Conservation (phyloP, 2,888 invertebrate species). For the Tetragnatha montana region DNA sequence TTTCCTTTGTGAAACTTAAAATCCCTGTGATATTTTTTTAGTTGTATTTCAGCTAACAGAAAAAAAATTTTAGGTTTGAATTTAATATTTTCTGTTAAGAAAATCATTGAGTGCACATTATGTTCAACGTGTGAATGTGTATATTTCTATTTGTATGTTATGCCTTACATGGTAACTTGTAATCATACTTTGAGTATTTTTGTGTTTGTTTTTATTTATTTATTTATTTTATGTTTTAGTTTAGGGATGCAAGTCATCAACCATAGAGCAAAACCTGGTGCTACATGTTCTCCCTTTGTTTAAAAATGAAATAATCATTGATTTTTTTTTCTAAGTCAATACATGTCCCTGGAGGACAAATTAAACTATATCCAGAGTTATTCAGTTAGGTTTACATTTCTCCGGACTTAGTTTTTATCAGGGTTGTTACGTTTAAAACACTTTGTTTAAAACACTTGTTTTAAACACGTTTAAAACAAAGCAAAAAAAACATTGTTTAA, state of each 20-base stretch:
- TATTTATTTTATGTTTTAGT: constrained; percentile 26
- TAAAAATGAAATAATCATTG: not conserved
- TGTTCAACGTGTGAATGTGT: not conserved
- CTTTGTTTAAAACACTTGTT: too few species aligned
- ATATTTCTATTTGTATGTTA: constrained; percentile 3
- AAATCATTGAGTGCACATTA: not conserved
- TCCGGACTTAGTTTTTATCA: not conserved
- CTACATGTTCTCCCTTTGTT: constrained; percentile 12
- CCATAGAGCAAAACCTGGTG: constrained; percentile 19
- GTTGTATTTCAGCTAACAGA: not conserved
- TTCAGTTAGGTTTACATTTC: not conserved
- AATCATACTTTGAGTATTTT: not conserved
- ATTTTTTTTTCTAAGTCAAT: too few species aligned
- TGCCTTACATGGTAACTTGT: not conserved
- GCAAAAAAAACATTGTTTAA: too few species aligned
- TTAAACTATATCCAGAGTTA: too few species aligned
- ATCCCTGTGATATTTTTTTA: not conserved
- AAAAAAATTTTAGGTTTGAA: not conserved
- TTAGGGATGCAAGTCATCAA: not conserved
- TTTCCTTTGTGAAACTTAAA: not conserved
- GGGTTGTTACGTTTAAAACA: too few species aligned
- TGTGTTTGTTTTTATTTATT: constrained; percentile 26
- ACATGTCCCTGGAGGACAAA: too few species aligned
- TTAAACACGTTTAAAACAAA: too few species aligned
- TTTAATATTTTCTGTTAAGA: constrained; percentile 1